Conservation (phyloP, 2,888 invertebrate genomes). For the Xestia rhomboidea region DNA sequence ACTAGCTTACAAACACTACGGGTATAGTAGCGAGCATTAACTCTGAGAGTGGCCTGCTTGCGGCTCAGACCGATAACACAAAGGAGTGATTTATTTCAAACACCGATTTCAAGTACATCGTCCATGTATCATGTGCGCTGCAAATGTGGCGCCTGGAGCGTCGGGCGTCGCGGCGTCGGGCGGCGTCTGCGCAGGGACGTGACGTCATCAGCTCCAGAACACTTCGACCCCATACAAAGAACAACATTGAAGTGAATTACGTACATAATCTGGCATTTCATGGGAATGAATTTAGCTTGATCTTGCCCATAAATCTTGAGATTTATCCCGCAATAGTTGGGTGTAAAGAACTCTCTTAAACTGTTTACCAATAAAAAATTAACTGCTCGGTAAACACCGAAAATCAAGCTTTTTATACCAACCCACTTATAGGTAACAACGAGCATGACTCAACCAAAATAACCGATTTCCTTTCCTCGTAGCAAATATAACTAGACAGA, state of each 20-base stretch:
- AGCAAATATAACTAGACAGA: slow-evolving; percentile 65
- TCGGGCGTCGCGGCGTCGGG: slow-evolving; percentile 66
- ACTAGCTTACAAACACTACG: slow-evolving; percentile 48
- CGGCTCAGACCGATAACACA: slow-evolving; percentile 77
- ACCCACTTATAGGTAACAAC: neutral
- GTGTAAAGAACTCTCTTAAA: neutral
- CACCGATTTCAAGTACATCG: slow-evolving; percentile 76
- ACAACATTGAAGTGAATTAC: slow-evolving; percentile 63
- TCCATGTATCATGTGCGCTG: slow-evolving; percentile 85
- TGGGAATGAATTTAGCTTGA: slow-evolving; percentile 20
- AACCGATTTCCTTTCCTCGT: slow-evolving; percentile 69
- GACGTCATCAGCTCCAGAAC: slow-evolving; percentile 78
- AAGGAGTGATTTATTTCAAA: slow-evolving; percentile 84
- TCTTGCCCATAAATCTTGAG: slow-evolving; percentile 2
- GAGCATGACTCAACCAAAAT: slow-evolving; percentile 56
- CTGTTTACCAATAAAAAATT: neutral
- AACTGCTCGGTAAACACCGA: neutral
- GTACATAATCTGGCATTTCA: slow-evolving; percentile 28
- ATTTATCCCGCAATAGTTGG: neutral
- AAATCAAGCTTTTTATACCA: neutral
- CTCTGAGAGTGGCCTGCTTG: slow-evolving; percentile 75
- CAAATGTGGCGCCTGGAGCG: slow-evolving; percentile 86
- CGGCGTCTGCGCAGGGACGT: slow-evolving; percentile 80
- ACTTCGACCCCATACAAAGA: slow-evolving; percentile 70
- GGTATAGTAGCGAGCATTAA: slow-evolving; percentile 67